Evolutionary conservation across 2,888 invertebrate species (phyloP).

Genomic region (Myopa testacea): DNA sequence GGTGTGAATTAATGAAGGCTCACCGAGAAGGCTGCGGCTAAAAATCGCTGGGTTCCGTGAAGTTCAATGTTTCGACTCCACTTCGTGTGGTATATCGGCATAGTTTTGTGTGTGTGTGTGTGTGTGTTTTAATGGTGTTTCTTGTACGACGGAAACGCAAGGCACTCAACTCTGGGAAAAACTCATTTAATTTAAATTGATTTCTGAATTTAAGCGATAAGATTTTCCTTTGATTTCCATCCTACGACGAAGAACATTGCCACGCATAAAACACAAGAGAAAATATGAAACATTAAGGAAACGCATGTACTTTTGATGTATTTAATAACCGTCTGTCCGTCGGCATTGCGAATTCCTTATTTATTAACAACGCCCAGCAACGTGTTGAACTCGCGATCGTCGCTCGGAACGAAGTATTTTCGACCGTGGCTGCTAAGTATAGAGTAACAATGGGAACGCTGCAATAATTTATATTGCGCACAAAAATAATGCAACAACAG

Average conservation of each 20-base stretch:
- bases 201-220: neutral
- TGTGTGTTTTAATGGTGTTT: neutral
- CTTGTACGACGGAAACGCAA: neutral
- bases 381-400: neutral
- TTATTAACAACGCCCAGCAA: neutral
- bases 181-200: neutral
- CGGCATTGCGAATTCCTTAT: neutral
- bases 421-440: constrained; percentile 56
- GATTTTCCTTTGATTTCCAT: too few relatives aligned
- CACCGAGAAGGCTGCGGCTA: neutral
- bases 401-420: constrained; percentile 47
- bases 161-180: too few relatives aligned
- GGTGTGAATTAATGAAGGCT: constrained; percentile 42
- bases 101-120: neutral
- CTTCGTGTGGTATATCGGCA: neutral
- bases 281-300: neutral
- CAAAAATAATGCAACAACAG: neutral
- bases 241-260: neutral
- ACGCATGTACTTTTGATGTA: neutral
- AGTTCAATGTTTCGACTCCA: constrained; percentile 37
- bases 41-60: neutral
- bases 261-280: neutral
- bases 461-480: constrained; percentile 25
- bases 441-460: constrained; percentile 47
- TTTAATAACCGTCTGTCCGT: constrained; percentile 13